A percentile compares a stretch with the other conserved stretches of the same genome.
Evolutionary conservation across 2,113 vertebrate genomes (phyloP).

Genomic region (Pterocles burchelli): DNA sequence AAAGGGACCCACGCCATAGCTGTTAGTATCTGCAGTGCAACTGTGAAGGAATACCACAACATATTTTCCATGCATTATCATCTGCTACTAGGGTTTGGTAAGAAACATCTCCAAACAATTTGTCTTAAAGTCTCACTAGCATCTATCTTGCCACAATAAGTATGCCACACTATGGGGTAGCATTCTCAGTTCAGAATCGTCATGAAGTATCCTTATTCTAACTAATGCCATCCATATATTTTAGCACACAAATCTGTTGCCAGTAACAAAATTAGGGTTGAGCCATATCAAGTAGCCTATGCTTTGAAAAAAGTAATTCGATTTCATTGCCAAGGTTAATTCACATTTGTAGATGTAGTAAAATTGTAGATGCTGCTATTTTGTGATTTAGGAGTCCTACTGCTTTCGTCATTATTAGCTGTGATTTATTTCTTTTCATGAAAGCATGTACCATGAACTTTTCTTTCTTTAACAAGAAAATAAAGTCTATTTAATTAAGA

Average conservation of each 20-base stretch:
- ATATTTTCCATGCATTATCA: neutral
- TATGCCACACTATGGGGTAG: neutral
- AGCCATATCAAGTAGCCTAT: neutral
- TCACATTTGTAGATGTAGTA: neutral
- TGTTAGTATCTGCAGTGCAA: neutral
- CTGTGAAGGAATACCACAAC: neutral
- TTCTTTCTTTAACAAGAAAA: constrained; percentile 1
- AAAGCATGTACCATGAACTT: neutral
- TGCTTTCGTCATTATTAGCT: neutral
- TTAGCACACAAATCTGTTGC: neutral
- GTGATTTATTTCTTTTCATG: constrained; percentile 15
- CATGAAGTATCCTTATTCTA: neutral
- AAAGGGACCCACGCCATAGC: neutral
- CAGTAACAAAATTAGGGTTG: constrained; percentile 36
- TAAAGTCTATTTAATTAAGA: constrained; percentile 6
- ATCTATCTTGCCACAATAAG: neutral
- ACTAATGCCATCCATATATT: neutral
- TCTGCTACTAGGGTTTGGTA: neutral
- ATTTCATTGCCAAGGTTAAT: constrained; percentile 33
- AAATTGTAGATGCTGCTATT: constrained; percentile 19
- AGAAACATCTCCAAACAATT: neutral
- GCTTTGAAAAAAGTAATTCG: neutral
- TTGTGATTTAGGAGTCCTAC: neutral
- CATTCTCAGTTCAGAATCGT: neutral
- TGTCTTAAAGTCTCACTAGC: neutral